Evolutionary conservation across 2,113 vertebrate genomes (phyloP).

Genomic region (Ibidorhyncha struthersii): DNA sequence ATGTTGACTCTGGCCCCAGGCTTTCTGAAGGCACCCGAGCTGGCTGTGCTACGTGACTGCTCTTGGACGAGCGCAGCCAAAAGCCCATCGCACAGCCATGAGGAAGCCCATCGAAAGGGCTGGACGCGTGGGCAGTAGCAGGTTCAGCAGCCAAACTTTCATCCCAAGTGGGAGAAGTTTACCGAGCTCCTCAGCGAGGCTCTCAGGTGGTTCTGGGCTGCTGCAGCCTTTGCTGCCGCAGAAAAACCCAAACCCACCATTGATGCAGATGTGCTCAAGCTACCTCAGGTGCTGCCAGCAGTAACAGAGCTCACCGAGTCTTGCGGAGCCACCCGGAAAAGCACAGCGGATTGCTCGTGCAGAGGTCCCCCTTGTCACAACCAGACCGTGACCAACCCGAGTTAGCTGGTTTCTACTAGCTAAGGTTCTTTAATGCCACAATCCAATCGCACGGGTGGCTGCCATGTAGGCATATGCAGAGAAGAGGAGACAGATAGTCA

Average conservation of each 20-base stretch:
- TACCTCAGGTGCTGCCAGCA: background rate
- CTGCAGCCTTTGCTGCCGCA: background rate
- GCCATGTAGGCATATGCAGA: background rate
- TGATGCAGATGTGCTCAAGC: accelerated
- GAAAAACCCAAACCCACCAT: accelerated
- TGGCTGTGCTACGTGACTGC: background rate
- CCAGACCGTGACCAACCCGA: accelerated
- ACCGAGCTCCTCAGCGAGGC: background rate
- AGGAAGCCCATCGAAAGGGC: background rate
- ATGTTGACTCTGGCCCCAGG: background rate
- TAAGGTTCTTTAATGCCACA: accelerated
- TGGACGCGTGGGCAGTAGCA: background rate
- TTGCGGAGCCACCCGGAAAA: background rate
- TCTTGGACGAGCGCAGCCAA: accelerated
- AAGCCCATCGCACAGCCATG: accelerated
- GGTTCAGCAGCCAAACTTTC: background rate
- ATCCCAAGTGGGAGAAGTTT: background rate
- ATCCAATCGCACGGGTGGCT: accelerated
- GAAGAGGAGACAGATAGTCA: background rate
- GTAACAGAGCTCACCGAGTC: accelerated
- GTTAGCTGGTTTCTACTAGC: background rate
- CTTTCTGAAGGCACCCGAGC: background rate
- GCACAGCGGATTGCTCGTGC: accelerated
- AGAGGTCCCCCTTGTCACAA: background rate
- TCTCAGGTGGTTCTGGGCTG: accelerated